A percentile compares a stretch with the other conserved stretches of the same genome.
These are phyloP conservation scores for Vicugna pacos DNA, from an alignment of 2,113 vertebrate species.

Conservation along the genomic window DNA sequence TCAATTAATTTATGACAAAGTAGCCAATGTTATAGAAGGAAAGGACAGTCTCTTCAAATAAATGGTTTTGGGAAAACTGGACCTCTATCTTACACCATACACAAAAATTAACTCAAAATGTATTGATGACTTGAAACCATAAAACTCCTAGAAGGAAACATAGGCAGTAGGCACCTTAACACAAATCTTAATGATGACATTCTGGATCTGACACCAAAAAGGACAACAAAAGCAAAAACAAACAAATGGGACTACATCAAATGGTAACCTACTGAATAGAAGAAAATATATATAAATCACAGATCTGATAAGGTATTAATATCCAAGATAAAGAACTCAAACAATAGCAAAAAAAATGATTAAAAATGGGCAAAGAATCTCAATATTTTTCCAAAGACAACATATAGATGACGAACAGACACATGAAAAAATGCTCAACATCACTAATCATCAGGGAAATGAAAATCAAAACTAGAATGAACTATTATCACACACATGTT, in stretches of 20 bases:
- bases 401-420: background rate
- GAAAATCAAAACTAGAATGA: background rate
- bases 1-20: background rate
- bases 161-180: background rate
- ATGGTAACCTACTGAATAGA: background rate
- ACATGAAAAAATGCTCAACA: background rate
- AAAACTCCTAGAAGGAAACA: background rate
- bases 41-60: background rate
- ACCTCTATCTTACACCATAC: background rate
- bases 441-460: background rate
- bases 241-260: background rate
- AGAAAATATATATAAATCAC: background rate
- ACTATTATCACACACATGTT: background rate
- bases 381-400: background rate
- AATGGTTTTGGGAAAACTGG: background rate
- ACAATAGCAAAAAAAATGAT: background rate
- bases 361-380: background rate
- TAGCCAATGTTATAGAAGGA: background rate
- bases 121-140: no score
- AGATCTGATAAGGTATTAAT: background rate
- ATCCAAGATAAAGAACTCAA: background rate
- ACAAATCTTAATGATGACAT: background rate
- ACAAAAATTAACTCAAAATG: background rate
- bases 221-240: background rate
- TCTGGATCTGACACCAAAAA: background rate